These are phyloP conservation scores for Sebastes oblongus DNA, from an alignment of 2,797 vertebrate species.

Conservation along the genomic window DNA sequence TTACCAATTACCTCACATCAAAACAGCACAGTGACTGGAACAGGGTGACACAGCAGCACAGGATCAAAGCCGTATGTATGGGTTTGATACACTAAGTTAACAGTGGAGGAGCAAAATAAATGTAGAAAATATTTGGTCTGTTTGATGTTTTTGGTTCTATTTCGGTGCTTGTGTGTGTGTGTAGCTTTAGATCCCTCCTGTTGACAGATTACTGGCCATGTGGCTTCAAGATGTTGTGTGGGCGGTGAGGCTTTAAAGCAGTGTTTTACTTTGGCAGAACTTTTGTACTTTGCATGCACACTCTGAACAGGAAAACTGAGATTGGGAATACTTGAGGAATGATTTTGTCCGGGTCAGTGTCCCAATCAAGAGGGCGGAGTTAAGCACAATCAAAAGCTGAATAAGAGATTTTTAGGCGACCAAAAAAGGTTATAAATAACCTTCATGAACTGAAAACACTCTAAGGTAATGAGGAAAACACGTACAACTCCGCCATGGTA, in stretches of 20 bases:
- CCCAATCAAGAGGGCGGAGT: neutral
- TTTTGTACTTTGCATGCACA: conserved; percentile 10
- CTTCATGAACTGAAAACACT: no score
- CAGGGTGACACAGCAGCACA: neutral
- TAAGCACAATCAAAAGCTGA: no score
- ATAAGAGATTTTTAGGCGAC: no score
- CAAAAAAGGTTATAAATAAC: no score
- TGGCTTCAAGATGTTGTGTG: conserved; percentile 59
- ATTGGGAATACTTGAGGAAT: neutral
- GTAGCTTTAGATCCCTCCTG: conserved; percentile 7
- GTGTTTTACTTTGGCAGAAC: conserved; percentile 35
- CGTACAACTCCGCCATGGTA: no score
- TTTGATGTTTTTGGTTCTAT: conserved; percentile 9
- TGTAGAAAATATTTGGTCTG: neutral
- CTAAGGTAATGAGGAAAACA: no score
- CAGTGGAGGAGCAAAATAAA: neutral
- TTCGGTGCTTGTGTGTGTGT: conserved; percentile 8
- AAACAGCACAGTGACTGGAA: neutral
- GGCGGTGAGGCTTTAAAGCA: conserved; percentile 15
- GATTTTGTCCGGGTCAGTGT: conserved; percentile 1
- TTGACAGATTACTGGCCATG: conserved; percentile 47
- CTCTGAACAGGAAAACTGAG: conserved; percentile 1
- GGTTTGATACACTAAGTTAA: neutral
- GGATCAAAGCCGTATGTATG: neutral
- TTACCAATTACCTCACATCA: neutral